A percentile compares a stretch with the other conserved stretches of the same genome.
Conservation (phyloP, 2,888 invertebrate species). For the Pristionchus arcanus region DNA sequence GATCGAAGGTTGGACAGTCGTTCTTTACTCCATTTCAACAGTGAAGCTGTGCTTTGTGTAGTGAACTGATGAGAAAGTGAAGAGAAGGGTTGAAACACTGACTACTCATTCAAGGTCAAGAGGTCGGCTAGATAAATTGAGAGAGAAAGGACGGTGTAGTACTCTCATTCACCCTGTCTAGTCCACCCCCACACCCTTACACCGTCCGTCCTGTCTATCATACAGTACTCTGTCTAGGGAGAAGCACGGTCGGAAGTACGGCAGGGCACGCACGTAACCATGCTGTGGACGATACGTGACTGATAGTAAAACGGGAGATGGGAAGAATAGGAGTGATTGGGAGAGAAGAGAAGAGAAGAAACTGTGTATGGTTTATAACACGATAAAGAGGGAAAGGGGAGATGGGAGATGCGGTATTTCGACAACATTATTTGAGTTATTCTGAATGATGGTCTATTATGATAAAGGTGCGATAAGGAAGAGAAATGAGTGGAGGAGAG, state of each 20-base stretch:
- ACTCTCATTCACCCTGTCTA: background rate
- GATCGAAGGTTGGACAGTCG: background rate
- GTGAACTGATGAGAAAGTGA: background rate
- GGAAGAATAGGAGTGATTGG: background rate
- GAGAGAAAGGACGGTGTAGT: background rate
- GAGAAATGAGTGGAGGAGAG: background rate
- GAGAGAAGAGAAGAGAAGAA: slow-evolving; percentile 9
- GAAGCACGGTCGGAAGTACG: background rate
- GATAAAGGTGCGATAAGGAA: slow-evolving; percentile 37
- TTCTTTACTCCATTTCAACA: slow-evolving; percentile 14
- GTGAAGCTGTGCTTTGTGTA: background rate
- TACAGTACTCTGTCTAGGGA: background rate
- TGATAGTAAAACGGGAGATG: background rate
- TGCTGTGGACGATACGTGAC: background rate
- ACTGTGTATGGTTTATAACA: slow-evolving; percentile 42
- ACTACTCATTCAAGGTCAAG: slow-evolving; percentile 5
- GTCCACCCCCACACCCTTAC: background rate
- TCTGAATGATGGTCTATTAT: background rate
- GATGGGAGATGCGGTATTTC: background rate
- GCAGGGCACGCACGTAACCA: background rate
- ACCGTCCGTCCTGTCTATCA: background rate
- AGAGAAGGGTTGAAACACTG: background rate
- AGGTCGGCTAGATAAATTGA: background rate
- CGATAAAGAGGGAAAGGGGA: background rate
- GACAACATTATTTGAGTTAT: background rate